Evolutionary conservation across 2,797 vertebrate species (phyloP).

Genomic region (Aplochiton taeniatus): DNA sequence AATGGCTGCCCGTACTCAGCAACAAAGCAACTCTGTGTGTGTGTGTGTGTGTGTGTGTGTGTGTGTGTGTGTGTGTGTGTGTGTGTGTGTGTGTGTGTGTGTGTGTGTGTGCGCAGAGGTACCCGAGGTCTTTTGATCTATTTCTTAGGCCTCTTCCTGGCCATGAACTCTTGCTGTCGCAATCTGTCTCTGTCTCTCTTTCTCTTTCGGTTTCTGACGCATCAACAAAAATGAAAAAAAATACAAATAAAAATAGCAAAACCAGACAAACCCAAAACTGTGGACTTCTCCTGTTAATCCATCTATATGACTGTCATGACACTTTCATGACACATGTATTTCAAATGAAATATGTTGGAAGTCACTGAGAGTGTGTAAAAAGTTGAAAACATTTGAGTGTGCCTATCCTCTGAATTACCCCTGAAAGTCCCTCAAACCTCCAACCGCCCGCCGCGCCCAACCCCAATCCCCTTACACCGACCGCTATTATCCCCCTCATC

Average conservation of each 20-base stretch:
- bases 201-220: not conserved
- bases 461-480: not conserved
- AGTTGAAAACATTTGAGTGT: too few species aligned
- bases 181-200: not conserved
- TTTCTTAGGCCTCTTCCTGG: conserved; percentile 1
- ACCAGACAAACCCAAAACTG: not conserved
- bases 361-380: too few species aligned
- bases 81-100: conserved; percentile 14
- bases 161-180: not conserved
- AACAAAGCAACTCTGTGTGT: conserved; percentile 24
- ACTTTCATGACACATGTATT: too few species aligned
- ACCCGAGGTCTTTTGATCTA: not conserved
- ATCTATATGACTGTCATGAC: too few species aligned
- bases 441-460: too few species aligned
- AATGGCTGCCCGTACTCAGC: conserved; percentile 11
- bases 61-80: conserved; percentile 27
- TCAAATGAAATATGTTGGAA: too few species aligned
- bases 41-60: conserved; percentile 21
- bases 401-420: too few species aligned
- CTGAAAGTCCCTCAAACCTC: too few species aligned
- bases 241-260: too few species aligned
- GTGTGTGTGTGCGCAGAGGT: conserved; percentile 3
- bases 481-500: conserved; percentile 3
- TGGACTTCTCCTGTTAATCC: too few species aligned
- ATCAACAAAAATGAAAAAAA: too few species aligned